Conservation (phyloP, 2,888 invertebrate species). For the Hirtodrosophila duncani region DNA sequence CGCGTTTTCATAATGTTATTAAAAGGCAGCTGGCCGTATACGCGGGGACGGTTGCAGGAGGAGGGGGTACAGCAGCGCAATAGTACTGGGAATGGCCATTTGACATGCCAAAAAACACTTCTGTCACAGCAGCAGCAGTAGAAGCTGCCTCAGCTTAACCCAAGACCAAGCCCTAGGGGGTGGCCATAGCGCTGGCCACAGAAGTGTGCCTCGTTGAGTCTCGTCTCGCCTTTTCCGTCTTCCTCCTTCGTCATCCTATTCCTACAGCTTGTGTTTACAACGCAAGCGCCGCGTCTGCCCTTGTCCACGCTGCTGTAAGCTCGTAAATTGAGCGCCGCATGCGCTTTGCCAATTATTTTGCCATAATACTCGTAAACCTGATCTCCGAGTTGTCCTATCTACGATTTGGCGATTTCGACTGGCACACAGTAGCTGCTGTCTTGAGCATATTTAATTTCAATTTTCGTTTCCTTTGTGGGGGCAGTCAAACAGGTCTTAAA, state of each 20-base stretch:
- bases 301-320: no score
- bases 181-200: slow-evolving; percentile 17
- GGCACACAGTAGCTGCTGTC: slow-evolving; percentile 46
- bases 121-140: slow-evolving; percentile 61
- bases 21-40: slow-evolving; percentile 30
- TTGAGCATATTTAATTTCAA: slow-evolving; percentile 31
- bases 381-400: slow-evolving; percentile 39
- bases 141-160: slow-evolving; percentile 12
- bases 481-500: not conserved
- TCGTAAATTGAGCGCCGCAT: slow-evolving; percentile 57
- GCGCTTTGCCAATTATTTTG: slow-evolving; percentile 56
- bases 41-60: not conserved
- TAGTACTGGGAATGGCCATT: slow-evolving; percentile 67
- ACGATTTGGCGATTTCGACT: slow-evolving; percentile 20
- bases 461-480: slow-evolving; percentile 17
- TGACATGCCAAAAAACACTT: slow-evolving; percentile 72
- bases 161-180: slow-evolving; percentile 41
- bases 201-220: slow-evolving; percentile 35
- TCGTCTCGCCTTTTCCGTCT: not conserved
- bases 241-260: not conserved
- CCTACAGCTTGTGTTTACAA: slow-evolving; percentile 1
- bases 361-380: slow-evolving; percentile 44
- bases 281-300: slow-evolving; percentile 27
- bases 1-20: slow-evolving; percentile 71
- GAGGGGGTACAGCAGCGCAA: slow-evolving; percentile 20